Evolutionary conservation across 1,140 invertebrate genomes (phyloP), one percentile per base, ranked within the genome.

Genomic region (Euura lappo): DNA sequence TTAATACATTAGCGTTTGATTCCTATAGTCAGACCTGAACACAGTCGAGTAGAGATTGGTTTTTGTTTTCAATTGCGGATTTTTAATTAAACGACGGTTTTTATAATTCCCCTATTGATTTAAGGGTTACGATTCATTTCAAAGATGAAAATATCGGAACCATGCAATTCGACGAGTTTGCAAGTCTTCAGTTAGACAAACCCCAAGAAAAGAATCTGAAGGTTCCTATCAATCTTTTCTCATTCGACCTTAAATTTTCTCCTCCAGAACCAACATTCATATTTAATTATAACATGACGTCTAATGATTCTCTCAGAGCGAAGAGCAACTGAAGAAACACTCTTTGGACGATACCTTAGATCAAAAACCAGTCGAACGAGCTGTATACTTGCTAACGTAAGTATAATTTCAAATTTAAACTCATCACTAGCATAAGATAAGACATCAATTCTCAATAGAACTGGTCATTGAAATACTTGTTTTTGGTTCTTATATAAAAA

Each of bases 331-430:
- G 8, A 78, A 68, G 75, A 80, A 73, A 13, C 85, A 86, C 72
- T 75, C 72, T 43, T 43, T 85, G 68, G 79, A 85, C 44, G 64
- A n/a, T 64, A 51, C 8, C 67, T 79, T 83, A 64, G 82, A 85
- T 47, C 71, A 71, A n/a, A 81, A 71, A 67, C 79, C 79, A 13
- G 74, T 83, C 45, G 82, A 82, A 42, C 78, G 80, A 78, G 81
- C 84, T n/a, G 65, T 85, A 2, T 51, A 83, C 75, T 78, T 86
- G 75, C 76, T 85, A 10, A 69, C 68, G 85, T 86, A 79, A 83
- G 83, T 84, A 73, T 45, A 76, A 72, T 13, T 66, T 28, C 11
- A 69, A 70, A 44, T 11, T 44, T 60, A 60, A 60, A n/a, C 5
- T 60, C 13, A 60, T 60, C 51, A 60, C 6, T 60, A 3, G 51